These are phyloP conservation scores for Protobothrops flavoviridis DNA, from an alignment of 2,113 vertebrate genomes.

Conservation along the genomic window DNA sequence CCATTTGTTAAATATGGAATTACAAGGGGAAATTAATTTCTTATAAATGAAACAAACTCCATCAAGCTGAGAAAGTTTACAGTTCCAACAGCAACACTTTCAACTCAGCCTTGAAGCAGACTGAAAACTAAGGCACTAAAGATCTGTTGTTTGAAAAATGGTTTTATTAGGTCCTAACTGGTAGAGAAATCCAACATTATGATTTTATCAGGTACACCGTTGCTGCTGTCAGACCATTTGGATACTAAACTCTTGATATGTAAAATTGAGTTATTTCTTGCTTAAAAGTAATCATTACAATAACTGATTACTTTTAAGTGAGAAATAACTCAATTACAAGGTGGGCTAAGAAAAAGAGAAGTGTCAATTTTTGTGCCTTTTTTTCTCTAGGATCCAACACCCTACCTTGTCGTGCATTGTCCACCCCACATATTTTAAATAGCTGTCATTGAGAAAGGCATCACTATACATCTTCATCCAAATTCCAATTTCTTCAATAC, in stretches of 20 bases:
- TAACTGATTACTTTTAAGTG: too few relatives aligned
- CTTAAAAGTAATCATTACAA: background rate
- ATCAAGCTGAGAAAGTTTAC: background rate
- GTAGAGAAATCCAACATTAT: background rate
- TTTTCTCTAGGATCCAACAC: background rate
- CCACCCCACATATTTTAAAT: slow-evolving; percentile 99
- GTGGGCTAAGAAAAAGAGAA: background rate
- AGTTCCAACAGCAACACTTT: background rate
- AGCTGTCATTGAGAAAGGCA: slow-evolving; percentile 98
- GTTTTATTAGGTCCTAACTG: background rate
- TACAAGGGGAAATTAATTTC: background rate
- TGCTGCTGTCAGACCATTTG: background rate
- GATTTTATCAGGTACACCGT: background rate
- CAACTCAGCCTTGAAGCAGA: background rate
- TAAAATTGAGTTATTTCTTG: background rate
- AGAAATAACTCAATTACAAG: background rate
- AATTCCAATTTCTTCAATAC: slow-evolving; percentile 98
- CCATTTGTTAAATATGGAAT: background rate
- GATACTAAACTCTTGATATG: background rate
- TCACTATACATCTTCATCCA: slow-evolving; percentile 99
- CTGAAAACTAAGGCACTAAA: background rate
- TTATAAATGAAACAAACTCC: background rate
- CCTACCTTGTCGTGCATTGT: slow-evolving; percentile 98
- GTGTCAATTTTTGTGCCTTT: background rate
- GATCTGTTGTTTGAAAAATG: background rate